Evolutionary conservation across 2,797 vertebrate species (phyloP).

Genomic region (Acridotheres tristis): DNA sequence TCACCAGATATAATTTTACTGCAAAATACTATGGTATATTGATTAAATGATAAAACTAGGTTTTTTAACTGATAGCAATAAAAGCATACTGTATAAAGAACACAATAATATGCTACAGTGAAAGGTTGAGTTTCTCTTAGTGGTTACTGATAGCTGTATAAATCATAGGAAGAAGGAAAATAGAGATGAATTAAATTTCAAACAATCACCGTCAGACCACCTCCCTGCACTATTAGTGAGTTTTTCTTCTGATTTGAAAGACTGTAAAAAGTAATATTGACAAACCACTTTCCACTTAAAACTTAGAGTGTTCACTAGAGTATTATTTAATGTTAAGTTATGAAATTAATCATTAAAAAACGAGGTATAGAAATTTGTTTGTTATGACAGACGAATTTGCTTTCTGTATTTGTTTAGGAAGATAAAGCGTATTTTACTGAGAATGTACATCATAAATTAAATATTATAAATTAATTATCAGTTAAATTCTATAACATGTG

Average conservation of each 20-base stretch:
- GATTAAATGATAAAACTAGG: neutral
- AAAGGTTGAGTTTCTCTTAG: neutral
- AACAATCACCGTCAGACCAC: neutral
- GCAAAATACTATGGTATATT: constrained; percentile 26
- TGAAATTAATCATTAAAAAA: neutral
- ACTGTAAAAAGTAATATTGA: neutral
- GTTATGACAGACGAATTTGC: neutral
- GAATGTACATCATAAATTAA: neutral
- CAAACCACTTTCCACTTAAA: neutral
- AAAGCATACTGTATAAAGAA: neutral
- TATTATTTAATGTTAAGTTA: neutral
- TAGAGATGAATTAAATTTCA: constrained; percentile 18
- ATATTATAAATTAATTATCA: no score
- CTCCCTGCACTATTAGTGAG: neutral
- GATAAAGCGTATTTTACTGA: neutral
- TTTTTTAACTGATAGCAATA: neutral
- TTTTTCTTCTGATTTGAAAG: neutral
- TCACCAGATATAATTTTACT: constrained; percentile 38
- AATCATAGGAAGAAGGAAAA: constrained; percentile 4
- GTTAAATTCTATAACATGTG: neutral
- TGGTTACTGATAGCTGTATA: constrained; percentile 13
- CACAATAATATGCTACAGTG: neutral
- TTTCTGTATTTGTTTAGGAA: neutral
- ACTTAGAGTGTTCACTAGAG: neutral
- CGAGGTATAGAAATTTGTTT: neutral